Conservation (phyloP, 1,140 invertebrate species). For the Ips typographus region DNA sequence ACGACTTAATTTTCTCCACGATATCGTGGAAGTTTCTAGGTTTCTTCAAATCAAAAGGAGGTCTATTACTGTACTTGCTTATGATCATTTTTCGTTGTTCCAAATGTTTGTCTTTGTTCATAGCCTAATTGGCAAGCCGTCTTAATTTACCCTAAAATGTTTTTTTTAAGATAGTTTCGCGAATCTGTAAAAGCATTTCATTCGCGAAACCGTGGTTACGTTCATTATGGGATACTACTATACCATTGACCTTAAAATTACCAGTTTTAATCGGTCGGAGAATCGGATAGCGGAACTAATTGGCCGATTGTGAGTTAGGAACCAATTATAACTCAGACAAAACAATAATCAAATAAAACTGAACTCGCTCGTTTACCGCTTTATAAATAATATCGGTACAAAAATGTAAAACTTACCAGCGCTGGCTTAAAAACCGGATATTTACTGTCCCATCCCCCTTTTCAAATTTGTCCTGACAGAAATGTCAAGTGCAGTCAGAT, state of each 20-base stretch:
- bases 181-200: background rate
- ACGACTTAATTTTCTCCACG: conserved; percentile 17
- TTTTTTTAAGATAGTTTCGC: background rate
- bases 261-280: conserved; percentile 10
- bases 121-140: background rate
- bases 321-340: conserved; percentile 9
- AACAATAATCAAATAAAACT: conserved; percentile 7
- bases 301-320: conserved; percentile 1
- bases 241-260: conserved; percentile 21
- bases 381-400: too few species aligned
- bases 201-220: background rate
- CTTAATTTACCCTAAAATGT: background rate
- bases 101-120: conserved; percentile 29
- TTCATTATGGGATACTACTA: background rate
- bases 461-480: too few species aligned
- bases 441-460: too few species aligned
- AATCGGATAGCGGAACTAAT: conserved; percentile 18
- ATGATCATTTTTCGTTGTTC: conserved; percentile 32
- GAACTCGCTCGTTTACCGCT: too few species aligned
- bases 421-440: too few species aligned
- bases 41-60: conserved; percentile 35
- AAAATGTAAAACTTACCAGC: too few species aligned
- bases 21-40: conserved; percentile 15
- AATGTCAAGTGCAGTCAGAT: too few species aligned
- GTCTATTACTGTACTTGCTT: conserved; percentile 35